phyloP scores from a whole-genome alignment of 2,113 vertebrate genomes.

The Camelus dromedarius region DNA sequence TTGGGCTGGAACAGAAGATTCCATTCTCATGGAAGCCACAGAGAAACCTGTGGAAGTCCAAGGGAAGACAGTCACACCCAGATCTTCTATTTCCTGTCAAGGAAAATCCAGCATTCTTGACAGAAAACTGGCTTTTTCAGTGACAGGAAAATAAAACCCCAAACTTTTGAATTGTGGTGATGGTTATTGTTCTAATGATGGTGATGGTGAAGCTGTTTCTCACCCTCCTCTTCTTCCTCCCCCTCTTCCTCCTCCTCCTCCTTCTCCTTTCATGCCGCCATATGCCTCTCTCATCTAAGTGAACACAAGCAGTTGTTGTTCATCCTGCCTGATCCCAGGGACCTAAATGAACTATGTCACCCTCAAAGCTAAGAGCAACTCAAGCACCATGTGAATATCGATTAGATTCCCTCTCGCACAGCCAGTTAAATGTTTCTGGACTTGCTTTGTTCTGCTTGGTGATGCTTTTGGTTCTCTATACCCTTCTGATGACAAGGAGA shows the following conservation, averaged over 20 bases:
- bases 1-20: neutral
- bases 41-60: neutral
- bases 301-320: neutral
- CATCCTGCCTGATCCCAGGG: neutral
- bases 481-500: neutral
- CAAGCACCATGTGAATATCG: neutral
- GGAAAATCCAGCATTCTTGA: neutral
- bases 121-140: neutral
- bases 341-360: neutral
- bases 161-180: neutral
- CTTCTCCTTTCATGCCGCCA: neutral
- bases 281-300: neutral
- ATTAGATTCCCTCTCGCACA: neutral
- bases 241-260: neutral
- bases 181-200: neutral
- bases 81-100: neutral
- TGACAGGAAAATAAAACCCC: neutral
- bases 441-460: neutral
- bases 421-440: neutral
- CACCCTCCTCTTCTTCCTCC: neutral
- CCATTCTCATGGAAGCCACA: neutral
- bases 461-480: neutral
- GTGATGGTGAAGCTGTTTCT: neutral
- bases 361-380: neutral
- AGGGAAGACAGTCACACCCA: neutral